Evolutionary conservation across 2,797 vertebrate species (phyloP), one percentile per base, ranked within the genome.

Genomic region (Pterois miles): DNA sequence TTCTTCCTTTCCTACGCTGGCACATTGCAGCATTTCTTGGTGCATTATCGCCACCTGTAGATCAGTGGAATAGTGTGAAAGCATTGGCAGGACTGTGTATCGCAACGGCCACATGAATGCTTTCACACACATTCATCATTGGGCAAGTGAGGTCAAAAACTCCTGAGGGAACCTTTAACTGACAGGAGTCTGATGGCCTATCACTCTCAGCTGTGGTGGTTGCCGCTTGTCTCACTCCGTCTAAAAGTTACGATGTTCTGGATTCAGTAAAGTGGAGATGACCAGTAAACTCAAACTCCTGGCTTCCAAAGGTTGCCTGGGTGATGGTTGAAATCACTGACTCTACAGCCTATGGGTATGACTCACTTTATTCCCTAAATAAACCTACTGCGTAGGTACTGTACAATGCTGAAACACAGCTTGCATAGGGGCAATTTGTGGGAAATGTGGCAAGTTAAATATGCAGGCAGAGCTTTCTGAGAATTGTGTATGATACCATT

Each of bases 271-370:
- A 62, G 43, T 25, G 20, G 20, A 14, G 12, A n/a, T 36, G 7
- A 11, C 34, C 20, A 34, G 1, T 22, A n/a, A 60, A 48, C 43
- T 36, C 59, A 68, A 64, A 64, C 40, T 33, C 25, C 14, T 31
- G 27, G 13, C 34, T 76, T 65, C n/a, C 52, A 48, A 66, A 60
- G 52, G 40, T 31, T 76, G 11, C 56, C 71, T 9, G 3, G 54
- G 16, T 74, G 66, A 74, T 22, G 38, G 27, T 25, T 79, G 56
- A 71, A 27, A 64, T 63, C 6, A 34, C 16, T 76, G 14, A 68
- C 59, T 36, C 14, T 23, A 58, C 59, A 71, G 52, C 18, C 13
- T 29, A 3, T 58, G 34, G 20, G n/a, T 29, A 22, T 59, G 13
- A 62, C 40, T 53, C 36, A 62, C 23, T 50, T 59, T 40, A 10